Evolutionary conservation across 2,113 vertebrate species (phyloP), one percentile per base, ranked within the genome.

Genomic region (Limnothrissa miodon): DNA sequence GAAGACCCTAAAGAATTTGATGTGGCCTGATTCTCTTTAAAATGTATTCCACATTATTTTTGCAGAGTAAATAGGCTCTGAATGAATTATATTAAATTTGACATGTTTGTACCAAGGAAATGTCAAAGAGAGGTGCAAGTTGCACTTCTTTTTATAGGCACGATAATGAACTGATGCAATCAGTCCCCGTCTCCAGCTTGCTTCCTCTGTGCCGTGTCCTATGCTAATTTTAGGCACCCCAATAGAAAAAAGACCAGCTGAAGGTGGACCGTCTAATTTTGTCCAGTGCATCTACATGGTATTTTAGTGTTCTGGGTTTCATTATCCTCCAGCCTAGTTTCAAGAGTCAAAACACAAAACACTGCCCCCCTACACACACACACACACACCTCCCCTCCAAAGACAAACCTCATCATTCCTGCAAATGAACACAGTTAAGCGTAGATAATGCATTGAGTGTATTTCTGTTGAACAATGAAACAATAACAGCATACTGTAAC

Each of bases 111-210:
- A 23, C 51, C 51, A 56, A 56, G 19, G 7, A 56, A 56, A 56
- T 23, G 19, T 23, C 51, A 23, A 7, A 74, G 29, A 74, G 66
- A 17, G 29, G 25, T 74, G 11, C 66, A 74, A 33, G 33, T 74
- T 74, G 66, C 10, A 36, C 36, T 13, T 74, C 66, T 74, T 74
- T 74, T 74, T 36, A 74, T 74, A 74, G 59, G 13, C 25, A 2
- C 29, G 33, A 33, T 74, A 74, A 74, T 74, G 66, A 74, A 74
- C 66, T 36, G 66, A 74, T 74, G 59, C 33, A 74, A 74, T 74
- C 66, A 74, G 66, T 74, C 66, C 66, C 36, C 17, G 66, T 74
- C 66, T 74, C 66, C 19, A 4, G 21, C 51, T 74, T 36, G 66
- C 29, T 39, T 74, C 66, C 66, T 74, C 66, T 74, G 66, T 17